Conservation (phyloP, 2,113 vertebrate genomes). For the Struthidea cinerea region DNA sequence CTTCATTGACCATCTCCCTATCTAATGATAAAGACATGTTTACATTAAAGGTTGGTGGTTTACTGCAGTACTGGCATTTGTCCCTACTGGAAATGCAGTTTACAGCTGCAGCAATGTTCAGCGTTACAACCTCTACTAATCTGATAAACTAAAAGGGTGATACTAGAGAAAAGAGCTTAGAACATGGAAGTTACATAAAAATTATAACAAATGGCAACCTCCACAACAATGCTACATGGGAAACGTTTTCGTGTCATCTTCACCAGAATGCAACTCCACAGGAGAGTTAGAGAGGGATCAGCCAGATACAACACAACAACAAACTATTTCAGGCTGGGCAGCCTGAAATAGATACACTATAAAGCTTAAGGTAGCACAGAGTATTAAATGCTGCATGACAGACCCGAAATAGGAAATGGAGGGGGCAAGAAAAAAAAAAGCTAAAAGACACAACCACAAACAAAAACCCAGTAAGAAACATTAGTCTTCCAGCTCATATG, state of each 20-base stretch:
- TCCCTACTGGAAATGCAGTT: neutral
- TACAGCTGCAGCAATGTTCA: neutral
- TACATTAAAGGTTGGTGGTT: neutral
- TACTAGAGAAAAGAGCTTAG: neutral
- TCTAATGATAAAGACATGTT: neutral
- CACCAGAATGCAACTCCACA: neutral
- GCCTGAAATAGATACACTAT: neutral
- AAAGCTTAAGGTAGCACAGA: neutral
- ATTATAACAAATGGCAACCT: neutral
- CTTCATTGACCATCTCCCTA: neutral
- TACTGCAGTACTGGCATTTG: neutral
- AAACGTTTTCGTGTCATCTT: neutral
- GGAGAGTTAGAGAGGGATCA: neutral
- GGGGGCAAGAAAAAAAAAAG: neutral
- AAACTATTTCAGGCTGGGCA: neutral
- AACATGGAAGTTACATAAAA: neutral
- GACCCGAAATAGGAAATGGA: neutral
- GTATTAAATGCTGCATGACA: neutral
- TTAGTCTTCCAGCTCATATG: neutral
- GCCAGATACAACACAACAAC: neutral
- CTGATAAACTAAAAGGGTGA: neutral
- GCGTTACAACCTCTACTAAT: neutral
- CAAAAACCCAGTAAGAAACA: neutral
- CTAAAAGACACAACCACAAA: neutral
- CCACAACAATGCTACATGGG: neutral